Conservation (phyloP, 2,113 vertebrate species). For the Crotalus horridus region DNA sequence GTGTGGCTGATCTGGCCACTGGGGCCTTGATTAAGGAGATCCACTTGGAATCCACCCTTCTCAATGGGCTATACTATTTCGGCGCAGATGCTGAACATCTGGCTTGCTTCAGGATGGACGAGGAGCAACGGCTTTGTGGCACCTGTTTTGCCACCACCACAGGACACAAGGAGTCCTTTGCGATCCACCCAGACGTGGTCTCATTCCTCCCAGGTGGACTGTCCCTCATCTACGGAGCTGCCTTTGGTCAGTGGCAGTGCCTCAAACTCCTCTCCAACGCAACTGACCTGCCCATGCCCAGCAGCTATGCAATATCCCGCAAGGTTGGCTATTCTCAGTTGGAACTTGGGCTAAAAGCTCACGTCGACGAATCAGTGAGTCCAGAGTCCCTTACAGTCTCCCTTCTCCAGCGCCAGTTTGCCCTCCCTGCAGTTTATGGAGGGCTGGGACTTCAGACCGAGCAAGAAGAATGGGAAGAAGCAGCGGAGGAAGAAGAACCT, state of each 20-base stretch:
- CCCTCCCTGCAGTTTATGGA: neutral
- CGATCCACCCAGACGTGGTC: neutral
- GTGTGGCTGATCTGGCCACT: neutral
- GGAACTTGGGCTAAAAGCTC: neutral
- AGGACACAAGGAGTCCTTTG: neutral
- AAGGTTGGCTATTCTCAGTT: neutral
- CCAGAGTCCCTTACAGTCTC: neutral
- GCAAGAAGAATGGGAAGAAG: conserved; percentile 21
- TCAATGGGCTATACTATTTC: neutral
- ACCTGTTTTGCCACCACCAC: neutral
- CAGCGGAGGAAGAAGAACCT: neutral
- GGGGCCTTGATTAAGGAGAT: neutral
- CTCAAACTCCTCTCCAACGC: conserved; percentile 11
- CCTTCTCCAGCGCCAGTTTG: conserved; percentile 13
- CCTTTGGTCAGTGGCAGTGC: conserved; percentile 10
- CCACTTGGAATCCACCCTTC: neutral
- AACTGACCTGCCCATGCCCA: neutral
- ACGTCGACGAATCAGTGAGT: neutral
- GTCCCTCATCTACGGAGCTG: neutral
- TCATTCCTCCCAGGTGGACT: conserved; percentile 11
- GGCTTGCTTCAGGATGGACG: neutral
- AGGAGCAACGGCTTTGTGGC: neutral
- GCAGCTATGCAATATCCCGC: conserved; percentile 14
- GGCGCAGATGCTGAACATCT: neutral
- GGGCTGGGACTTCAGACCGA: conserved; percentile 3